phyloP scores from a whole-genome alignment of 2,797 vertebrate species.

The Moxostoma hubbsi region DNA sequence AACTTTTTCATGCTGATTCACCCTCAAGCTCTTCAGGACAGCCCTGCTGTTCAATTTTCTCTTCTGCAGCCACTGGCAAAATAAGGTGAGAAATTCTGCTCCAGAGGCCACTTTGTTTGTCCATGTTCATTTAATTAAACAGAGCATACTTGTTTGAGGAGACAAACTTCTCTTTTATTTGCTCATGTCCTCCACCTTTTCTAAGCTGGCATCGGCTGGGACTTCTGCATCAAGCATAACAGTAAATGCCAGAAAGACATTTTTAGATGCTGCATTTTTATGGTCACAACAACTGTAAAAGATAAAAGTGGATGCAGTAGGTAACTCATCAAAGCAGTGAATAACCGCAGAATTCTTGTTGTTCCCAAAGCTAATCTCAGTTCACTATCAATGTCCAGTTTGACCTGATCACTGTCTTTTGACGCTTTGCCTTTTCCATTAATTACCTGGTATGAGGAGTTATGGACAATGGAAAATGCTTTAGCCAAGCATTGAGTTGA shows the following conservation, averaged over 20 bases:
- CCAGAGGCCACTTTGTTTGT: constrained; percentile 87
- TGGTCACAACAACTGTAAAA: constrained; percentile 98
- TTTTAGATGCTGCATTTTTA: constrained; percentile 87
- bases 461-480: constrained; percentile 77
- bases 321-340: constrained; percentile 87
- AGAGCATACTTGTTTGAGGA: constrained; percentile 54
- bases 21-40: constrained; percentile 65
- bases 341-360: constrained; percentile 81
- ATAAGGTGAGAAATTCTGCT: constrained; percentile 87
- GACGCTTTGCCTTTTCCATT: constrained; percentile 71
- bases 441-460: constrained; percentile 74
- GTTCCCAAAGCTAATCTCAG: constrained; percentile 81
- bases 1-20: constrained; percentile 3
- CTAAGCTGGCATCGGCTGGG: constrained; percentile 67
- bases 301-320: constrained; percentile 88
- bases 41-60: constrained; percentile 72
- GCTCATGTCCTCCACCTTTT: constrained; percentile 79
- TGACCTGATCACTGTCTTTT: constrained; percentile 82
- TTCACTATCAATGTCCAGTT: constrained; percentile 82
- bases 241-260: constrained; percentile 82
- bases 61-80: constrained; percentile 79
- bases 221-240: constrained; percentile 81
- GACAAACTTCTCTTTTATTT: constrained; percentile 80
- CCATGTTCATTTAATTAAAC: constrained; percentile 79
- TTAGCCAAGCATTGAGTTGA: constrained; percentile 79